phyloP scores from a whole-genome alignment of 2,888 invertebrate species.

The Xylota segnis region DNA sequence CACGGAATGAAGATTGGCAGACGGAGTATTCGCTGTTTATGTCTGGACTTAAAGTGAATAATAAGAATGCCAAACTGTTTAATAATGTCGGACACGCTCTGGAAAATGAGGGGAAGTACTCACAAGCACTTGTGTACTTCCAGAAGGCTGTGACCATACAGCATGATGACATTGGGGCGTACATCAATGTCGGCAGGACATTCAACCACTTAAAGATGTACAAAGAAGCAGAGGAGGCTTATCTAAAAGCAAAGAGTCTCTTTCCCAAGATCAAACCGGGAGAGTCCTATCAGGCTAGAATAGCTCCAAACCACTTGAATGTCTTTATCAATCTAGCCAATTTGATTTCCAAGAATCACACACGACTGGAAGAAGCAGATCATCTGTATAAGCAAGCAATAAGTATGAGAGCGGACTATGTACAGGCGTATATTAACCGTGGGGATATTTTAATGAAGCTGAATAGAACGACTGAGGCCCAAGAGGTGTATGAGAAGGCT shows the following conservation, averaged over 20 bases:
- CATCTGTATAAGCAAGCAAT: slow-evolving; percentile 97
- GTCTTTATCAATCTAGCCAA: slow-evolving; percentile 98
- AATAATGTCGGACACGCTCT: slow-evolving; percentile 99
- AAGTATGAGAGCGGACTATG: slow-evolving; percentile 97
- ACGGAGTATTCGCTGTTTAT: slow-evolving; percentile 97
- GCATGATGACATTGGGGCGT: slow-evolving; percentile 97
- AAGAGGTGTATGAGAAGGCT: slow-evolving; percentile 97
- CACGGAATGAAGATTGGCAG: slow-evolving; percentile 96
- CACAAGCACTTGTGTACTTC: slow-evolving; percentile 95
- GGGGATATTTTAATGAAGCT: slow-evolving; percentile 98
- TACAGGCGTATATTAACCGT: slow-evolving; percentile 96
- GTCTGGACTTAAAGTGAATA: slow-evolving; percentile 93
- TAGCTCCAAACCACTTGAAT: slow-evolving; percentile 97
- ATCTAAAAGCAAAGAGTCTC: slow-evolving; percentile 94
- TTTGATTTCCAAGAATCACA: slow-evolving; percentile 96
- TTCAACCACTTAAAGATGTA: slow-evolving; percentile 95
- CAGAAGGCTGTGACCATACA: slow-evolving; percentile 96
- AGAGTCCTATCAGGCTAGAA: slow-evolving; percentile 96
- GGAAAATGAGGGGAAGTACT: slow-evolving; percentile 89
- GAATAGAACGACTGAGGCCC: slow-evolving; percentile 96
- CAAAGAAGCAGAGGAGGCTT: slow-evolving; percentile 96
- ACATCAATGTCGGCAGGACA: slow-evolving; percentile 98
- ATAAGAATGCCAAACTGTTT: slow-evolving; percentile 96
- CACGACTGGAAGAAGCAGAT: slow-evolving; percentile 96
- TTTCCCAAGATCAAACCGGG: slow-evolving; percentile 96